Evolutionary conservation across 1,140 invertebrate species (phyloP).

Genomic region (Rhynchophorus ferrugineus): DNA sequence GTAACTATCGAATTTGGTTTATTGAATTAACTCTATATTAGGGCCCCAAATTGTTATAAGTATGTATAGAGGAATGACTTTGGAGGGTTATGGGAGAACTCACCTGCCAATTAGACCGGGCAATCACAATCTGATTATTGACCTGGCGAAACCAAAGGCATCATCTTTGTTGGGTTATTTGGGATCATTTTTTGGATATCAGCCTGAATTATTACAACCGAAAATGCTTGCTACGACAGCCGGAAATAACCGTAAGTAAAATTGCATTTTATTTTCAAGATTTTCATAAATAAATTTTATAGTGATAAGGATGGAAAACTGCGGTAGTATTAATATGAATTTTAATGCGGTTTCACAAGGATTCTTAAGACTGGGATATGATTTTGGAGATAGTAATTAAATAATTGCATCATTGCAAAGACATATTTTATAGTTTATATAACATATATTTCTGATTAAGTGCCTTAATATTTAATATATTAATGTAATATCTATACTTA

Average conservation of each 20-base stretch:
- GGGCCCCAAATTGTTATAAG: conserved; percentile 40
- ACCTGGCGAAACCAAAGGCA: conserved; percentile 33
- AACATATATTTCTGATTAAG: conserved; percentile 3
- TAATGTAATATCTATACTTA: too few relatives aligned
- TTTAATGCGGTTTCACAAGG: conserved; percentile 32
- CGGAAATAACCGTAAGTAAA: conserved; percentile 35
- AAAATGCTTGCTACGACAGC: conserved; percentile 37
- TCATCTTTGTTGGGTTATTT: conserved; percentile 36
- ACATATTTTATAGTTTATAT: conserved; percentile 5
- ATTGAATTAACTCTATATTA: conserved; percentile 21
- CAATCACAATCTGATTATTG: conserved; percentile 27
- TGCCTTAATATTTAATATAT: background rate
- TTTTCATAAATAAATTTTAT: conserved; percentile 16
- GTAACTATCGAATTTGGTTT: background rate
- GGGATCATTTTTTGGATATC: conserved; percentile 38
- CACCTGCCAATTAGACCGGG: conserved; percentile 36
- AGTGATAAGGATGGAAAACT: conserved; percentile 36
- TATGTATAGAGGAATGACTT: conserved; percentile 31
- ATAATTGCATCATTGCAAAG: background rate
- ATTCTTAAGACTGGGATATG: conserved; percentile 33
- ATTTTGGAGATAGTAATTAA: conserved; percentile 25
- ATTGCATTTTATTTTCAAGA: background rate
- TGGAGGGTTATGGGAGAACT: conserved; percentile 36
- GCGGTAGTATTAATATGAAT: conserved; percentile 25
- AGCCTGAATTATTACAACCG: conserved; percentile 37